phyloP scores from a whole-genome alignment of 2,888 invertebrate species.

The Barypeithes pellucidus region DNA sequence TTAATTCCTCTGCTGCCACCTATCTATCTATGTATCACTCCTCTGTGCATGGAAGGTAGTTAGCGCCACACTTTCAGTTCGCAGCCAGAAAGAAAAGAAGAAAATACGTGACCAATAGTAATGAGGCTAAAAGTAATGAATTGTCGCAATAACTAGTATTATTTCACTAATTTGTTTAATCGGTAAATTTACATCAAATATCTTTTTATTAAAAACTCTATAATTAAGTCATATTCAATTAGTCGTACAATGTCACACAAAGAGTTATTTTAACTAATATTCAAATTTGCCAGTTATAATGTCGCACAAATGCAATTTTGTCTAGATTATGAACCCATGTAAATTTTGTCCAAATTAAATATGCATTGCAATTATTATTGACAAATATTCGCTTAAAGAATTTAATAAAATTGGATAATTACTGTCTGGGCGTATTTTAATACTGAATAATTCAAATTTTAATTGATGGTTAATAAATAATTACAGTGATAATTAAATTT shows the following conservation, averaged over 20 bases:
- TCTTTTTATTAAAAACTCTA: neutral
- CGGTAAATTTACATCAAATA: neutral
- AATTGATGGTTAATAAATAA: conserved; percentile 52
- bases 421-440: conserved; percentile 37
- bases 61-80: no score
- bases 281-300: conserved; percentile 11
- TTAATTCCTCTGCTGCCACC: no score
- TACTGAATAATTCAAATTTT: conserved; percentile 46
- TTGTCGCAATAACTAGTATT: no score
- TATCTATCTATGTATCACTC: no score
- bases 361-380: conserved; percentile 38
- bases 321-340: conserved; percentile 26
- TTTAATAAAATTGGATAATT: conserved; percentile 36
- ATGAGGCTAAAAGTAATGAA: no score
- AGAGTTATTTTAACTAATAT: conserved; percentile 29
- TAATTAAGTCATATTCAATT: conserved; percentile 31
- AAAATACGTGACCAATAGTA: no score
- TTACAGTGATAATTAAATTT: conserved; percentile 57
- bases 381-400: conserved; percentile 35
- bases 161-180: no score
- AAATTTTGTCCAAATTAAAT: conserved; percentile 35
- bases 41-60: no score
- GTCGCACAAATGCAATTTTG: conserved; percentile 29
- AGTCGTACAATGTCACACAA: conserved; percentile 9
- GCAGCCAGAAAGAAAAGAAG: no score